Evolutionary conservation across 2,113 vertebrate genomes (phyloP).

Genomic region (Carassius gibelio): DNA sequence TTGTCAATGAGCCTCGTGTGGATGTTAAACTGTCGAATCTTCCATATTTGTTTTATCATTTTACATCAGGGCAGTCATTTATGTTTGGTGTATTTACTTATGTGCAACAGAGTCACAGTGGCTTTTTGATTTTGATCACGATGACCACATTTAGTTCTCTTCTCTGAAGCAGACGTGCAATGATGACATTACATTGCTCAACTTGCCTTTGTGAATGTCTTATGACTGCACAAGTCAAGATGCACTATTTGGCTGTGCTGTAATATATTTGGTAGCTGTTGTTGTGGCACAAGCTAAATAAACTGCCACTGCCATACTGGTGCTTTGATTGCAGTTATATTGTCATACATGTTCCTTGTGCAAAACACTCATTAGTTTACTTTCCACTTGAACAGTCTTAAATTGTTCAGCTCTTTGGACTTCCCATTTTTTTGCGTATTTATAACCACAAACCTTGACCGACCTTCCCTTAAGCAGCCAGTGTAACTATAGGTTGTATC

Average conservation of each 20-base stretch:
- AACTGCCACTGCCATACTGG: no score
- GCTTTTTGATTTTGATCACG: neutral
- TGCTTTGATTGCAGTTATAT: neutral
- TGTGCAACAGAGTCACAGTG: neutral
- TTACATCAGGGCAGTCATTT: neutral
- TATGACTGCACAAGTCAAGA: neutral
- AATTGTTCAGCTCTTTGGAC: neutral
- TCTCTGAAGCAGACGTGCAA: neutral
- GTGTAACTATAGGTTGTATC: neutral
- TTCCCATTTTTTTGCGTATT: neutral
- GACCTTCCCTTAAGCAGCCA: neutral
- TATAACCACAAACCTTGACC: neutral
- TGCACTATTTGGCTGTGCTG: neutral
- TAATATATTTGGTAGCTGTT: neutral
- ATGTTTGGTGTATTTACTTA: neutral
- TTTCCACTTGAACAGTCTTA: neutral
- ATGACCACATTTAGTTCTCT: neutral
- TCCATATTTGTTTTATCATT: neutral
- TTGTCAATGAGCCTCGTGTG: neutral
- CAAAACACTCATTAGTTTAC: neutral
- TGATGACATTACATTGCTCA: neutral
- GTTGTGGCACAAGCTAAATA: neutral
- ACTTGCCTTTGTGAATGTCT: neutral
- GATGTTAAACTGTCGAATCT: neutral
- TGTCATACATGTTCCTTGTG: neutral